Conservation (phyloP, 1,140 invertebrate genomes). For the Eueides isabella region DNA sequence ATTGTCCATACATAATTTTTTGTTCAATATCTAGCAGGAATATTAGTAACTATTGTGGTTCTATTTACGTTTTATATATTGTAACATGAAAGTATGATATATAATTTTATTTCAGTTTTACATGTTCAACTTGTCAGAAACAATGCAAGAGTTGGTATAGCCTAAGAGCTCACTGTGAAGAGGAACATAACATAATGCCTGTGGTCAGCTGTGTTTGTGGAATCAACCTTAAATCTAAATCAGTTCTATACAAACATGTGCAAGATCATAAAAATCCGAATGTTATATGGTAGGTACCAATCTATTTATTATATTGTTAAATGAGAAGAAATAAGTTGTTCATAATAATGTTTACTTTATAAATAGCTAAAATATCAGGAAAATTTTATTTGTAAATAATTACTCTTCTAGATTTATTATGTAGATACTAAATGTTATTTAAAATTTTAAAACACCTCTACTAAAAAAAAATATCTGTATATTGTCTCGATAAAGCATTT, state of each 20-base stretch:
- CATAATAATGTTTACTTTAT: too few species aligned
- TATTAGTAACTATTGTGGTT: too few species aligned
- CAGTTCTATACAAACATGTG: constrained; percentile 78
- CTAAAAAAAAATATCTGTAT: too few species aligned
- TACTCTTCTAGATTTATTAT: too few species aligned
- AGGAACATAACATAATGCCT: constrained; percentile 60
- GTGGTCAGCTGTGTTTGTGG: constrained; percentile 76
- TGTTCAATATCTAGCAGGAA: not conserved
- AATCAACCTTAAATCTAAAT: constrained; percentile 74
- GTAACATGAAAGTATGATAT: not conserved
- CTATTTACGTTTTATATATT: not conserved
- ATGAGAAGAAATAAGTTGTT: too few species aligned
- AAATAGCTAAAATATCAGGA: too few species aligned
- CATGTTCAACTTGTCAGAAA: constrained; percentile 68
- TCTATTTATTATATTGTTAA: not conserved
- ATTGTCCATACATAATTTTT: constrained; percentile 3
- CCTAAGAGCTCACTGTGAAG: constrained; percentile 66
- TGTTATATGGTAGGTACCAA: constrained; percentile 65
- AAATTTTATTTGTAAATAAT: too few species aligned
- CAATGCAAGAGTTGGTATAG: constrained; percentile 71
- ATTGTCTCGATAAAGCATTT: too few species aligned
- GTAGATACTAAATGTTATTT: too few species aligned
- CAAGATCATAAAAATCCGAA: constrained; percentile 77
- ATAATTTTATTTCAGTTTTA: constrained; percentile 60
- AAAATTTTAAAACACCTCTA: too few species aligned